Conservation (phyloP, 2,888 invertebrate species). For the Aporophyla lueneburgensis region DNA sequence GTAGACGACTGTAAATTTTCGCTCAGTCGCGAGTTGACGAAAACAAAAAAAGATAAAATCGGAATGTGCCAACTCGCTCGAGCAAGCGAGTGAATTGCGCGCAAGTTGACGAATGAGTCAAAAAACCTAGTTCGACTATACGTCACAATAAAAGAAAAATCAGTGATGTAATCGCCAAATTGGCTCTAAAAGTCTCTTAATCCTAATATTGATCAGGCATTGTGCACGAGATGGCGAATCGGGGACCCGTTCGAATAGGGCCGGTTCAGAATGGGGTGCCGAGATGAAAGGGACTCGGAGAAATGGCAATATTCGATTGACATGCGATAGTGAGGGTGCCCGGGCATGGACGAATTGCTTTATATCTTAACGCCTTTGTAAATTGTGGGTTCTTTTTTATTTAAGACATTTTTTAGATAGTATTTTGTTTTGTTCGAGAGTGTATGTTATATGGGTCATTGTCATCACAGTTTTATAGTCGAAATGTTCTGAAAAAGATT, state of each 20-base stretch:
- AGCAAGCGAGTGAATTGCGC: no score
- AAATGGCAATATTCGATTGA: constrained; percentile 66
- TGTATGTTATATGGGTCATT: background rate
- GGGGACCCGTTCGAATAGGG: constrained; percentile 61
- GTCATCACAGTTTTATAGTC: background rate
- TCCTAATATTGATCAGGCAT: constrained; percentile 62
- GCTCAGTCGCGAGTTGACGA: no score
- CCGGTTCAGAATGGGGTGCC: constrained; percentile 44
- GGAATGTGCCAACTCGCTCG: no score
- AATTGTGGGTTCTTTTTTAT: constrained; percentile 11
- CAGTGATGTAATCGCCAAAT: constrained; percentile 59
- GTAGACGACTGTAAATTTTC: no score
- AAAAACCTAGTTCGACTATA: constrained; percentile 17
- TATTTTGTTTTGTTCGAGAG: background rate
- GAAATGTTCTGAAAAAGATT: background rate
- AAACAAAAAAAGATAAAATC: no score
- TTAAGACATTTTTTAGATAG: background rate
- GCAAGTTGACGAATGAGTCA: no score
- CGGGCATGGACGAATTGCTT: constrained; percentile 37
- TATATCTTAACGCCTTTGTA: constrained; percentile 40
- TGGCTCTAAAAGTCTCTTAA: constrained; percentile 66
- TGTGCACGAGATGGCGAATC: constrained; percentile 53
- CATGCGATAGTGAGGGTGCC: constrained; percentile 52
- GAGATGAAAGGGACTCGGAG: constrained; percentile 66
- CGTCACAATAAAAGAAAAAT: constrained; percentile 62